Conservation (phyloP, 2,797 vertebrate species). For the Sylvilagus floridanus region DNA sequence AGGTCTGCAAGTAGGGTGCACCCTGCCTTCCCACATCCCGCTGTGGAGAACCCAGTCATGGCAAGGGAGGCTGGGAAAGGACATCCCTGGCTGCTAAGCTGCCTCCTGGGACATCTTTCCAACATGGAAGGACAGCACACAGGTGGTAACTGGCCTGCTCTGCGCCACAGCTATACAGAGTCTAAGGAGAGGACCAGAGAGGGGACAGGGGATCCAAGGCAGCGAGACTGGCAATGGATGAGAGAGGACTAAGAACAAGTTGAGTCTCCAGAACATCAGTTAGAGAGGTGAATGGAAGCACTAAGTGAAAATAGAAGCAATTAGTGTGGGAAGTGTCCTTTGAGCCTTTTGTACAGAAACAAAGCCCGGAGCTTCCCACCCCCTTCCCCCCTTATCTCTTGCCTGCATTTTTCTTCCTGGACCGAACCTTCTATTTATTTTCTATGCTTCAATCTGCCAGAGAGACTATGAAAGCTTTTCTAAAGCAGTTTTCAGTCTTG, state of each 20-base stretch:
- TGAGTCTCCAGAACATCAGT: constrained; percentile 37
- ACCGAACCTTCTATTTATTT: constrained; percentile 7
- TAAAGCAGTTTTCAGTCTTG: constrained; percentile 44
- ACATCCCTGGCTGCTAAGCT: background rate
- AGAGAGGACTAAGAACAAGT: background rate
- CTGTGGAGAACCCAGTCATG: background rate
- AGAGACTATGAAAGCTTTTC: constrained; percentile 36
- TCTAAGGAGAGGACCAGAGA: background rate
- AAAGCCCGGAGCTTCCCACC: constrained; percentile 8
- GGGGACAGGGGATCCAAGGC: background rate
- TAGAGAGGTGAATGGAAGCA: constrained; percentile 9
- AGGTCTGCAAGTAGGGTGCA: background rate
- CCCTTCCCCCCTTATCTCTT: background rate
- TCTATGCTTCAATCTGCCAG: constrained; percentile 5
- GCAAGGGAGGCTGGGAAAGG: background rate
- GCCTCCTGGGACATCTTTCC: background rate
- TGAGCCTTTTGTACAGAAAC: constrained; percentile 53
- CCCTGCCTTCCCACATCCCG: background rate
- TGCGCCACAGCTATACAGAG: background rate
- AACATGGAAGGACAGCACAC: background rate
- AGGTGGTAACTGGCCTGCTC: background rate
- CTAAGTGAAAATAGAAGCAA: constrained; percentile 65
- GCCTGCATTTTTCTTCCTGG: constrained; percentile 21
- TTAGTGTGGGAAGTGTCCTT: constrained; percentile 54
- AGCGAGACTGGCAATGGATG: background rate